Conservation (phyloP, 2,113 vertebrate species). For the Rhinoderma darwinii region DNA sequence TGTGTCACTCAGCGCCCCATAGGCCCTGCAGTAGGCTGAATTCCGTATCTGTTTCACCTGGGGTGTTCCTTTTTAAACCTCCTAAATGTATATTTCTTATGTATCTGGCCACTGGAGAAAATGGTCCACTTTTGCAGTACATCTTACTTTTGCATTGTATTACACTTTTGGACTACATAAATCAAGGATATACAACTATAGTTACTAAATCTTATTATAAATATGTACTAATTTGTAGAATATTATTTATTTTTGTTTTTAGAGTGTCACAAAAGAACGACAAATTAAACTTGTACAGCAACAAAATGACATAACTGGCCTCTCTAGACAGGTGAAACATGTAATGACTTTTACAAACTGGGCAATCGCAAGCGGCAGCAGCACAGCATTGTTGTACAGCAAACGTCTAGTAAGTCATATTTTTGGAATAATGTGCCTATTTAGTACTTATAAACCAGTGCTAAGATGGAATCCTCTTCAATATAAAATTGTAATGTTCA, state of each 20-base stretch:
- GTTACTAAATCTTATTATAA: not conserved
- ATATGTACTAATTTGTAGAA: not conserved
- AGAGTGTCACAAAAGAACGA: conserved; percentile 96
- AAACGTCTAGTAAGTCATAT: conserved; percentile 88
- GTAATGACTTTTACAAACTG: conserved; percentile 97
- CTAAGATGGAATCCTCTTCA: not conserved
- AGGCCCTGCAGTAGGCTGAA: too few species aligned
- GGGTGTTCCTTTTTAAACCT: too few species aligned
- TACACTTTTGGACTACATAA: too few species aligned
- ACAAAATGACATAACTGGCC: conserved; percentile 89
- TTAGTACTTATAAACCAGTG: not conserved
- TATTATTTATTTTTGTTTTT: conserved; percentile 57
- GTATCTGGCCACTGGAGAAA: too few species aligned
- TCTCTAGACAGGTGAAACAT: conserved; percentile 94
- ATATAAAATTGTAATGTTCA: not conserved
- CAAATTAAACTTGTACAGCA: conserved; percentile 89
- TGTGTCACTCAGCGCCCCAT: too few species aligned
- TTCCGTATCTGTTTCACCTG: too few species aligned
- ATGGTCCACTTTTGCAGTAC: too few species aligned
- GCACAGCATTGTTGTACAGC: conserved; percentile 94
- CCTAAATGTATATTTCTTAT: too few species aligned
- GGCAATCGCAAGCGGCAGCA: conserved; percentile 95
- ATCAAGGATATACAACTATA: too few species aligned
- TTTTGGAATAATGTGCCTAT: not conserved
- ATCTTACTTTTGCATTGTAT: too few species aligned